phyloP scores from a whole-genome alignment of 1,140 invertebrate genomes.

The Onthophagus taurus region DNA sequence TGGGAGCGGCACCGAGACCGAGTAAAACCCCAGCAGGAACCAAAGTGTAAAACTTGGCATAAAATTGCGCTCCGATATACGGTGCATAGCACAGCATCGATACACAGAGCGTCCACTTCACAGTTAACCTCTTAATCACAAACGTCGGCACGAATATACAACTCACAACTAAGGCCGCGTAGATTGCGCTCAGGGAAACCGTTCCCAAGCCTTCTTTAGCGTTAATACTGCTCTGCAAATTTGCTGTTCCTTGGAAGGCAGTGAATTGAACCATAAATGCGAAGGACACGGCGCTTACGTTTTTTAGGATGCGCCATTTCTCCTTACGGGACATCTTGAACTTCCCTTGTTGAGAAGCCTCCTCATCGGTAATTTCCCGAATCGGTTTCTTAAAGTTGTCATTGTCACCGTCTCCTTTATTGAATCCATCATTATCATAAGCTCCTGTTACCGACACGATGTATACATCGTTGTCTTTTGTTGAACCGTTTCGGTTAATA shows the following conservation, averaged over 20 bases:
- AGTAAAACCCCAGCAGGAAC: conserved; percentile 83
- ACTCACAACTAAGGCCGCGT: conserved; percentile 79
- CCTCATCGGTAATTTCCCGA: conserved; percentile 48
- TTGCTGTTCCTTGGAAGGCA: conserved; percentile 82
- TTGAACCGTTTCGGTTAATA: no score
- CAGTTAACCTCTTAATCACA: conserved; percentile 79
- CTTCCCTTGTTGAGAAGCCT: conserved; percentile 58
- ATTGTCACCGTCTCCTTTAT: conserved; percentile 45
- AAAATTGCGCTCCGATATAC: conserved; percentile 90
- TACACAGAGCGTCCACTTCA: conserved; percentile 89
- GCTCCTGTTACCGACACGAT: conserved; percentile 47
- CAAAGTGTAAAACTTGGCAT: conserved; percentile 79
- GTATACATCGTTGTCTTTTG: no score
- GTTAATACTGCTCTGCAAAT: conserved; percentile 82
- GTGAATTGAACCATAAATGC: conserved; percentile 92
- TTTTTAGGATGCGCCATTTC: conserved; percentile 82
- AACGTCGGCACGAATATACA: conserved; percentile 89
- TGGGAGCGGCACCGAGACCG: conserved; percentile 87
- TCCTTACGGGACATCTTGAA: conserved; percentile 65
- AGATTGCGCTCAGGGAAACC: conserved; percentile 75
- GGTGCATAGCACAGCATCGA: conserved; percentile 88
- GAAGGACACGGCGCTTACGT: conserved; percentile 73
- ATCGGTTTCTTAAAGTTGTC: conserved; percentile 50
- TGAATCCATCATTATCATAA: conserved; percentile 59
- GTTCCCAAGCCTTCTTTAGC: conserved; percentile 74